Evolutionary conservation across 2,797 vertebrate species (phyloP).

Genomic region (Darevskia mixta): DNA sequence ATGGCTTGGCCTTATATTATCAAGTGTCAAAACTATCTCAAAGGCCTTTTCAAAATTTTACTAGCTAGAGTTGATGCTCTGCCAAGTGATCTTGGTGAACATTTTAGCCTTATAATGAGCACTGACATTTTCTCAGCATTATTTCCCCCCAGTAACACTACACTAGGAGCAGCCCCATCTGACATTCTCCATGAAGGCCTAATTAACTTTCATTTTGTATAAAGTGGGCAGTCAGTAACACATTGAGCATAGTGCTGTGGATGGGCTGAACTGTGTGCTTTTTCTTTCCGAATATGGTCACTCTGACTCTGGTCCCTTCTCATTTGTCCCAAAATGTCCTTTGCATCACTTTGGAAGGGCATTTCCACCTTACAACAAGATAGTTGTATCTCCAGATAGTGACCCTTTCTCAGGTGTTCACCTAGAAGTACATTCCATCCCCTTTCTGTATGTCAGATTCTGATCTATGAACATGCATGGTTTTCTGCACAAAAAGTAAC

Average conservation of each 20-base stretch:
- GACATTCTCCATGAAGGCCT: slow-evolving; percentile 13
- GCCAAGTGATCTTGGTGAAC: slow-evolving; percentile 14
- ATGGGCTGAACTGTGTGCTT: background rate
- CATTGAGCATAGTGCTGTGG: background rate
- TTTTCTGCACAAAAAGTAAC: too few species aligned
- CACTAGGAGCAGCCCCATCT: background rate
- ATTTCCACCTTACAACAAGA: background rate
- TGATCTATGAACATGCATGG: too few species aligned
- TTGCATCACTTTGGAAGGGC: background rate
- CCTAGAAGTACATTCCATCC: too few species aligned
- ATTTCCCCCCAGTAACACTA: background rate
- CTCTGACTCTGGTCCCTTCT: background rate
- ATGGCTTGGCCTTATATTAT: background rate
- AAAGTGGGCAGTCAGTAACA: background rate
- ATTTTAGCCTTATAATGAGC: slow-evolving; percentile 29
- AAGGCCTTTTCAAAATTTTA: slow-evolving; percentile 26
- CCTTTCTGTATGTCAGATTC: too few species aligned
- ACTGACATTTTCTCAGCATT: slow-evolving; percentile 29
- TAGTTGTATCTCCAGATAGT: background rate
- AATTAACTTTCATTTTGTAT: slow-evolving; percentile 16
- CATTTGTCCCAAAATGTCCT: background rate
- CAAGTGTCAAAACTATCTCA: slow-evolving; percentile 1
- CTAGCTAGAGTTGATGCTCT: slow-evolving; percentile 13
- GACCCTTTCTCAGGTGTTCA: too few species aligned
- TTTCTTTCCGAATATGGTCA: background rate